Conservation (phyloP, 2,113 vertebrate genomes). For the Ploceus nigricollis region DNA sequence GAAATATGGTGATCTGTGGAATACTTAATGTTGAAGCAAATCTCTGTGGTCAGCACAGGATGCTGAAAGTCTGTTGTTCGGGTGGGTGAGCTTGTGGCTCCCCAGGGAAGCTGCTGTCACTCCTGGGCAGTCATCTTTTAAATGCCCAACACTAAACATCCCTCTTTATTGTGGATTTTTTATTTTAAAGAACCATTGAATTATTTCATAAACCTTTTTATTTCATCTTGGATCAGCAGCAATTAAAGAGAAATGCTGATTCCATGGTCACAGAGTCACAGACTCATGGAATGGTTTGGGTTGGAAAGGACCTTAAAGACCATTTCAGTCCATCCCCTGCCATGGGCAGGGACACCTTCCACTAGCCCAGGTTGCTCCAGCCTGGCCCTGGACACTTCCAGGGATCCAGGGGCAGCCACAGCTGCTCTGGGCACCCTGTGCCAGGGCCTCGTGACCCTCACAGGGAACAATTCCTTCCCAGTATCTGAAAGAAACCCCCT, state of each 20-base stretch:
- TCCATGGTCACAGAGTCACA: accelerated
- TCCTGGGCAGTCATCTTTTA: not conserved
- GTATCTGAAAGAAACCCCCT: not conserved
- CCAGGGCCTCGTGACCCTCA: accelerated
- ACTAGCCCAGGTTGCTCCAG: not conserved
- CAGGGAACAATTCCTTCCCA: not conserved
- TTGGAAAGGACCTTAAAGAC: not conserved
- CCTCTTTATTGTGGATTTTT: not conserved
- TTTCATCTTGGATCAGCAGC: not conserved
- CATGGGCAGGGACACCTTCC: not conserved
- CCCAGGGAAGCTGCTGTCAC: not conserved
- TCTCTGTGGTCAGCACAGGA: not conserved
- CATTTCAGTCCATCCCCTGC: not conserved
- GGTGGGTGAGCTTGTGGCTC: not conserved
- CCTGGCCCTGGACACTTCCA: not conserved
- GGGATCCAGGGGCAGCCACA: not conserved
- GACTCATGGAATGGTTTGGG: accelerated
- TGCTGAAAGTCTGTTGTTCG: not conserved
- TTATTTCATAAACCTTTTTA: not conserved
- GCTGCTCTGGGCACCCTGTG: not conserved
- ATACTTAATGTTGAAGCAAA: not conserved
- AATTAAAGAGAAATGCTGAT: not conserved
- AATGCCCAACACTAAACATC: not conserved
- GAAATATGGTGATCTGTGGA: not conserved
- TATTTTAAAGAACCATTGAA: not conserved